These are phyloP conservation scores for Drosophila meridionalis DNA, from an alignment of 2,888 invertebrate genomes.

Conservation along the genomic window DNA sequence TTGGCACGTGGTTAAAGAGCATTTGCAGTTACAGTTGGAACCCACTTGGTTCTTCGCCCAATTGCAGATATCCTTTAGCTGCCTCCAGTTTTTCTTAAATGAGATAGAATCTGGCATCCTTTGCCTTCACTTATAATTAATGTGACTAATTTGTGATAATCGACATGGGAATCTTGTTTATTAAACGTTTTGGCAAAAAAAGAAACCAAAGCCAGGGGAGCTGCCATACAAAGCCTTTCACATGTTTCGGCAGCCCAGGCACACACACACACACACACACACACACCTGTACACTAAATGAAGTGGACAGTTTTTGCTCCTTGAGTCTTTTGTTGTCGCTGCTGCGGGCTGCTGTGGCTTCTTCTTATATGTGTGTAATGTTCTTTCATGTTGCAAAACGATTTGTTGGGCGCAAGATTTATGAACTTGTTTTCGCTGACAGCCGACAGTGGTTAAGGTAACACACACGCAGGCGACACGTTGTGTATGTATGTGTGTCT, in stretches of 20 bases:
- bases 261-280: slow-evolving; percentile 14
- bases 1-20: slow-evolving; percentile 8
- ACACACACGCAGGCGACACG: slow-evolving; percentile 53
- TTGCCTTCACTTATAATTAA: slow-evolving; percentile 77
- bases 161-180: slow-evolving; percentile 84
- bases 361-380: slow-evolving; percentile 62
- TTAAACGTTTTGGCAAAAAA: slow-evolving; percentile 78
- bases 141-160: slow-evolving; percentile 84
- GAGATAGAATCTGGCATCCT: slow-evolving; percentile 40
- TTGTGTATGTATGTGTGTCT: slow-evolving; percentile 19
- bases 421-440: slow-evolving; percentile 83
- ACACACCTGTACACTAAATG: slow-evolving; percentile 7
- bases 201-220: slow-evolving; percentile 24
- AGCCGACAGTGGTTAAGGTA: slow-evolving; percentile 83
- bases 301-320: slow-evolving; percentile 57
- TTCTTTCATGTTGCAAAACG: slow-evolving; percentile 83
- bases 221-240: slow-evolving; percentile 42
- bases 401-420: slow-evolving; percentile 83
- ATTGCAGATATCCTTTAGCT: slow-evolving; percentile 18
- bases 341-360: slow-evolving; percentile 36
- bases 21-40: not conserved
- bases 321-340: slow-evolving; percentile 43
- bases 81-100: slow-evolving; percentile 29
- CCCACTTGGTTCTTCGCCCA: not conserved
- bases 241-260: slow-evolving; percentile 30